Base-by-base conservation (phyloP, 2,113 vertebrate genomes). In the Pomatostomus ruficeps region DNA sequence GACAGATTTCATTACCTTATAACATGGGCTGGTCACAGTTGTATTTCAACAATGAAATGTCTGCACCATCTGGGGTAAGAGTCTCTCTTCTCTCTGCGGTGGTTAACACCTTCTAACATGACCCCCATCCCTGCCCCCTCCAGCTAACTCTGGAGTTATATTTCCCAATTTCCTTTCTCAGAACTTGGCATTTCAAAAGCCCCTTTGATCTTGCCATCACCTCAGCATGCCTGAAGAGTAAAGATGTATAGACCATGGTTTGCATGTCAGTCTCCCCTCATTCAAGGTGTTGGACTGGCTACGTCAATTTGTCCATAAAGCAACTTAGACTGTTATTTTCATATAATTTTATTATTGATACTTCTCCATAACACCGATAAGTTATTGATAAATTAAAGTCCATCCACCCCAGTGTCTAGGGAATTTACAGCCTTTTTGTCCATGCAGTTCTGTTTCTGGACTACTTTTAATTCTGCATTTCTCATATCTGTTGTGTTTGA, bases 91-190 rank as follows among this genome's bases (percentile, higher is more conserved):
- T 95, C 79, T 89, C 78, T 95, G 85, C 94, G 89, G 93, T 95
- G 96, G 95, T 96, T 97, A 97, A 97, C 94, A 97, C 94, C 96
- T 96, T 97, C 93, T 96, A 96, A 94, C 89, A 95, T 96, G 95
- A 95, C 94, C 94, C 82, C 63, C 94, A 93, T 95, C 95, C 89
- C 94, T 94, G 85, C 81, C 89, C 89, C 91, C 93, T 96, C 88
- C 89, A 97, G 90, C 89, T 88, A 96, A 90, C 95, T 95, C 94
- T 91, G 94, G 95, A 95, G 95, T 97, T 97, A 90, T 95, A 94
- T 95, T 97, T 96, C 95, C 93, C 94, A 96, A 96, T 96, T 97
- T 97, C 95, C 95, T 97, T 96, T 97, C 94, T 90, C 82, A 90
- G 95, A 94, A 94, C 94, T 95, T 95, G 95, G 94, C 95, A 96